Percentiles rank a stretch among this genome's conserved stretches.
Conservation (phyloP, 2,113 vertebrate genomes). For the Mus pahari region DNA sequence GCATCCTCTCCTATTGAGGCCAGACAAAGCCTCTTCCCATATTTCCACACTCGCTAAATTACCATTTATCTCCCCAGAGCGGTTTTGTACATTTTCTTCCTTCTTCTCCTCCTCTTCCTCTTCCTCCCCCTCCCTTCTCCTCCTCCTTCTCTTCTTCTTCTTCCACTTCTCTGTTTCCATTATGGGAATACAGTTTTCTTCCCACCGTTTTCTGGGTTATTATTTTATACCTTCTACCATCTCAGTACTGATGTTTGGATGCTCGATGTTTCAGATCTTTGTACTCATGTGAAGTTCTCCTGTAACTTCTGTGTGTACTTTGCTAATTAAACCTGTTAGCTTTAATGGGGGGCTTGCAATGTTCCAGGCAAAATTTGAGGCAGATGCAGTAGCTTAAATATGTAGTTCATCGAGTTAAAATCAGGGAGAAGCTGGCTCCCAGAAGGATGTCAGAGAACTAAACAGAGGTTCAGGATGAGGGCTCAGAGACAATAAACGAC, state of each 20-base stretch:
- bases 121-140: too few relatives aligned
- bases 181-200: neutral
- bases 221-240: neutral
- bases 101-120: too few relatives aligned
- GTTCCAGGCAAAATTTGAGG: neutral
- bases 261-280: neutral
- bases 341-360: neutral
- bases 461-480: neutral
- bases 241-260: neutral
- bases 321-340: neutral
- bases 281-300: neutral
- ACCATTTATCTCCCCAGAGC: neutral
- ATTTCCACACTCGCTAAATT: constrained; percentile 23
- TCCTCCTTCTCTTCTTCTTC: too few relatives aligned
- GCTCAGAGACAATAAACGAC: neutral
- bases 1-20: too few relatives aligned
- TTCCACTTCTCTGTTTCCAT: neutral
- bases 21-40: neutral
- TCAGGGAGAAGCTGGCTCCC: neutral
- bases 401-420: neutral
- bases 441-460: neutral
- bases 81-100: neutral
- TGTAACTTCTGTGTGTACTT: neutral
- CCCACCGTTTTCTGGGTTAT: neutral
- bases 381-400: neutral